Conservation (phyloP, 2,113 vertebrate genomes). For the Poeciliopsis occidentalis region DNA sequence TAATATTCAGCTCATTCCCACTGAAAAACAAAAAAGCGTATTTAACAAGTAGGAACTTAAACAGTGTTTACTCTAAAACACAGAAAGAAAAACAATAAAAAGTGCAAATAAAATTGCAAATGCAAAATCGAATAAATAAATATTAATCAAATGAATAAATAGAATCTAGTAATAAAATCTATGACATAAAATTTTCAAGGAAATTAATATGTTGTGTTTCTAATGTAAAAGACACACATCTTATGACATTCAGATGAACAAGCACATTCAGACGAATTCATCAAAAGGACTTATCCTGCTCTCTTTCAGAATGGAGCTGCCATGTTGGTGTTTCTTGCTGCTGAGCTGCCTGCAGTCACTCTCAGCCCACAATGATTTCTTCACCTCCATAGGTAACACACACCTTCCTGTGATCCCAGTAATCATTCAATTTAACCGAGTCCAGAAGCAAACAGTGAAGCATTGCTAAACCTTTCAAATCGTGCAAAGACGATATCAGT, state of each 20-base stretch:
- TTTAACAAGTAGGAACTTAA: neutral
- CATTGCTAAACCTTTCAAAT: neutral
- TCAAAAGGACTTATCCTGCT: neutral
- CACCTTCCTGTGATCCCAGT: neutral
- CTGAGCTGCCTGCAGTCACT: conserved; percentile 82
- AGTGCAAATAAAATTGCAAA: neutral
- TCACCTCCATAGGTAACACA: conserved; percentile 91
- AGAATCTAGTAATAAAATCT: neutral
- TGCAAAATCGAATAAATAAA: neutral
- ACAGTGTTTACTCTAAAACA: too few relatives aligned
- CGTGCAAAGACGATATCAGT: neutral
- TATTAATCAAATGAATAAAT: neutral
- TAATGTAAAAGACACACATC: too few relatives aligned
- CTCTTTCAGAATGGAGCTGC: conserved; percentile 71
- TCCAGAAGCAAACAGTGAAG: too few relatives aligned
- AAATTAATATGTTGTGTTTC: too few relatives aligned
- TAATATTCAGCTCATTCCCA: neutral
- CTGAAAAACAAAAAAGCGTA: neutral
- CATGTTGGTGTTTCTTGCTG: conserved; percentile 75
- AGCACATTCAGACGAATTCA: neutral
- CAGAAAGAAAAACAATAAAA: too few relatives aligned
- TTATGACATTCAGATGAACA: neutral
- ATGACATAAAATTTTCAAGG: too few relatives aligned
- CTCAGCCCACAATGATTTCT: conserved; percentile 88
- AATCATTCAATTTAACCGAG: neutral